Evolutionary conservation across 2,113 vertebrate genomes (phyloP).

Genomic region (Xenopus laevis): DNA sequence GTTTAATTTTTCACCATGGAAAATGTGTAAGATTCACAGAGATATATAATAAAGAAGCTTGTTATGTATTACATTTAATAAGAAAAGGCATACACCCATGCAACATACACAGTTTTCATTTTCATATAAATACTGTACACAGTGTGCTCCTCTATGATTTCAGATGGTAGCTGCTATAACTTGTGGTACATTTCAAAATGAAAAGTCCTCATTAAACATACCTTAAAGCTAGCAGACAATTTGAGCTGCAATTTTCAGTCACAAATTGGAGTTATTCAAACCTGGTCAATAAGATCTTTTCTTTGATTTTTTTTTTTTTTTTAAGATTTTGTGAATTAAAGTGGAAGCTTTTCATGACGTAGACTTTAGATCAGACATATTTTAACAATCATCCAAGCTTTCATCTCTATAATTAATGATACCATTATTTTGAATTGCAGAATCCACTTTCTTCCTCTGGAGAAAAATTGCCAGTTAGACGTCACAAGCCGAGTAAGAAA

Average conservation of each 20-base stretch:
- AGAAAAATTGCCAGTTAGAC: constrained; percentile 46
- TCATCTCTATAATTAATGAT: constrained; percentile 62
- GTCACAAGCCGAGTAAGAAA: constrained; percentile 12
- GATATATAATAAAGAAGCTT: too few species aligned
- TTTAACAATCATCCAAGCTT: constrained; percentile 57
- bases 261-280: constrained; percentile 51
- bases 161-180: background rate
- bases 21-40: too few species aligned
- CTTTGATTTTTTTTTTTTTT: constrained; percentile 61
- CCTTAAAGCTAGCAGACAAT: constrained; percentile 47
- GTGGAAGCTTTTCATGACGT: constrained; percentile 50
- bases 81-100: too few species aligned
- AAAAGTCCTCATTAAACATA: constrained; percentile 20
- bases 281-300: constrained; percentile 41
- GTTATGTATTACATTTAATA: too few species aligned
- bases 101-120: too few species aligned
- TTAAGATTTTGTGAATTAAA: constrained; percentile 42
- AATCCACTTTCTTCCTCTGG: background rate
- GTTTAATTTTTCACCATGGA: too few species aligned
- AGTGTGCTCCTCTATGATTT: too few species aligned
- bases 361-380: constrained; percentile 62
- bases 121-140: too few species aligned
- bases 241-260: constrained; percentile 47
- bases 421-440: constrained; percentile 47
- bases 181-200: constrained; percentile 37